These are phyloP conservation scores for Acanthurus lineatus DNA, from an alignment of 2,797 vertebrate genomes.

Conservation along the genomic window DNA sequence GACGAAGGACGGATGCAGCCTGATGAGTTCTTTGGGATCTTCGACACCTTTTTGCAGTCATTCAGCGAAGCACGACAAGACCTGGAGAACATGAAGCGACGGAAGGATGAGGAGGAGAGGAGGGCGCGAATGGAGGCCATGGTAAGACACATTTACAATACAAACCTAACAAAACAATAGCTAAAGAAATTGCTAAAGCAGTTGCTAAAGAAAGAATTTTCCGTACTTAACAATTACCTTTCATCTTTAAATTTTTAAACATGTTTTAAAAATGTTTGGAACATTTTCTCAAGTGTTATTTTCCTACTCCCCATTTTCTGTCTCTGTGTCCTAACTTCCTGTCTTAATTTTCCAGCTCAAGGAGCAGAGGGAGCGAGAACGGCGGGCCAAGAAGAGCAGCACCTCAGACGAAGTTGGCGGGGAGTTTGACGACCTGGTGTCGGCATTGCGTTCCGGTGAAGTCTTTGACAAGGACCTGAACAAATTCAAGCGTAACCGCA, in stretches of 20 bases:
- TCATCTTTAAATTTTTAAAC: too few species aligned
- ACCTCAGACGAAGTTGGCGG: constrained; percentile 93
- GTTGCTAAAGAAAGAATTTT: not conserved
- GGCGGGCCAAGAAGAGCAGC: constrained; percentile 89
- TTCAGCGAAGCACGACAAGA: constrained; percentile 95
- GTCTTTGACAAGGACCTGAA: constrained; percentile 99
- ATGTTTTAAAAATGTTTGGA: not conserved
- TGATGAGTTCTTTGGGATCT: constrained; percentile 99
- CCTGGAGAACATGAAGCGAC: constrained; percentile 95
- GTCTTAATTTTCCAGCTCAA: constrained; percentile 87
- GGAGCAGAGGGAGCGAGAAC: constrained; percentile 95
- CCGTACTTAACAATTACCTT: too few species aligned
- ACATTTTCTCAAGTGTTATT: too few species aligned
- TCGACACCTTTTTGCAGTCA: constrained; percentile 96
- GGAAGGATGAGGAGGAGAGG: constrained; percentile 97
- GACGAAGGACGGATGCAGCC: constrained; percentile 94
- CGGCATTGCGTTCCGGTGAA: constrained; percentile 94
- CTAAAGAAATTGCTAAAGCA: not conserved
- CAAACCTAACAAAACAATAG: not conserved
- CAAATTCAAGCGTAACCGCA: constrained; percentile 97
- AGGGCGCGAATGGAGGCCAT: constrained; percentile 95
- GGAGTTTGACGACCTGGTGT: constrained; percentile 97
- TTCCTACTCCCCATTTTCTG: not conserved
- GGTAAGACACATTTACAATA: constrained; percentile 82
- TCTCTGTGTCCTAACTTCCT: not conserved